Evolutionary conservation across 2,797 vertebrate species (phyloP), one percentile per base, ranked within the genome.

Genomic region (Pseudomugil tenellus): DNA sequence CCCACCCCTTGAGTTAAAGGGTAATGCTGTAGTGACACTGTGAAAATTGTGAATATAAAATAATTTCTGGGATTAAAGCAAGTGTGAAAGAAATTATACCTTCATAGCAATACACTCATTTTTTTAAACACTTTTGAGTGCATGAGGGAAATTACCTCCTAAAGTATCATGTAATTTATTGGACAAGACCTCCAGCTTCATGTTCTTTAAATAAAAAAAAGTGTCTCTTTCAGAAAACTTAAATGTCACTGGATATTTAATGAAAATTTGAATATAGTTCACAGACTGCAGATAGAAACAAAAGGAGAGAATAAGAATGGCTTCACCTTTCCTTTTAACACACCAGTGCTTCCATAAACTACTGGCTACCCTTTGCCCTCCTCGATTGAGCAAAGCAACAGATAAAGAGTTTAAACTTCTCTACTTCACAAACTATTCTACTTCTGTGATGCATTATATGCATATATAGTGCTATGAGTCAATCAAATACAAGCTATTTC

Each of bases 191-290:
- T n/a, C n/a, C n/a, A n/a, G n/a, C n/a, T n/a, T n/a, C n/a, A n/a
- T n/a, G n/a, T n/a, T n/a, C n/a, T n/a, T n/a, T n/a, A n/a, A n/a
- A n/a, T n/a, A n/a, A n/a, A n/a, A n/a, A n/a, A n/a, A n/a, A n/a
- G n/a, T 71, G 46, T 63, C 52, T 77, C 52, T 75, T 82, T 82
- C 62, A 70, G 41, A 78, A 69, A 63, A 75, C 63, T 79, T 82
- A 90, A 91, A 92, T 87, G 91, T 91, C 90, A 87, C 34, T 51
- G 52, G 49, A 64, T 81, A 76, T 86, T 83, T 68, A 68, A 70
- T 76, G 64, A 51, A 81, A 81, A 76, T 82, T 78, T 84, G 63
- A 77, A 77, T 72, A 74, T 68, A 35, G 28, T 31, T 56, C 12
- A 52, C 2, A 60, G 11, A n/a, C n/a, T 46, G 37, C 12, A 48